Evolutionary conservation across 2,888 invertebrate genomes (phyloP).

Genomic region (Galerucella calmariensis): DNA sequence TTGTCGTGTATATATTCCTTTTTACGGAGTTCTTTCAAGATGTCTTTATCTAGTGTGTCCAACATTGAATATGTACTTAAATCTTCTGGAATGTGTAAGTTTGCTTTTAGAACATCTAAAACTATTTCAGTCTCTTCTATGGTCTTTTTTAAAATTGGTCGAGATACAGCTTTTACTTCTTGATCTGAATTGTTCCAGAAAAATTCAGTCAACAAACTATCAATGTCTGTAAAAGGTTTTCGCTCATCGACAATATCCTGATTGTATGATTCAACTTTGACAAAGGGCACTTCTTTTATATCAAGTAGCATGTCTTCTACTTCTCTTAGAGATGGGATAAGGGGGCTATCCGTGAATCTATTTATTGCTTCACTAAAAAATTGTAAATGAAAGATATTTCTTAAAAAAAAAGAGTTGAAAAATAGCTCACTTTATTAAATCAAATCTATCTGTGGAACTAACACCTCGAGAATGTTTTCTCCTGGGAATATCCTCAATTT

Average conservation of each 20-base stretch:
- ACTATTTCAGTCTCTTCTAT: constrained; percentile 43
- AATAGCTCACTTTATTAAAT: constrained; percentile 45
- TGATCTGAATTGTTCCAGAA: constrained; percentile 45
- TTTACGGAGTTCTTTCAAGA: constrained; percentile 43
- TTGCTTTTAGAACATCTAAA: constrained; percentile 45
- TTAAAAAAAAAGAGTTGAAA: constrained; percentile 11
- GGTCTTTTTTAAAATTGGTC: constrained; percentile 35
- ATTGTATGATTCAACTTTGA: background rate
- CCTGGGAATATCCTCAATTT: constrained; percentile 64
- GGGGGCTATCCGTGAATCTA: background rate
- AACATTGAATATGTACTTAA: constrained; percentile 41
- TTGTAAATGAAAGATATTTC: constrained; percentile 23
- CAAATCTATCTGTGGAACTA: constrained; percentile 39
- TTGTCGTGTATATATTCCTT: background rate
- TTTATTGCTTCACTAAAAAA: constrained; percentile 34
- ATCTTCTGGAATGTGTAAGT: constrained; percentile 50
- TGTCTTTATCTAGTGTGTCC: constrained; percentile 49
- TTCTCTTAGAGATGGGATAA: constrained; percentile 41
- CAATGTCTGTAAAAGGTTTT: constrained; percentile 37
- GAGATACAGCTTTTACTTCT: constrained; percentile 18
- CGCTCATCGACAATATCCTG: background rate
- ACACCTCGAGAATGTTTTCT: constrained; percentile 48
- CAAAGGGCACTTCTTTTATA: constrained; percentile 5
- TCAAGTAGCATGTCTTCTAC: constrained; percentile 32
- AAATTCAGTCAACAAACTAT: constrained; percentile 49